Conservation (phyloP, 2,888 invertebrate species). For the Trissolcus brochymenae region DNA sequence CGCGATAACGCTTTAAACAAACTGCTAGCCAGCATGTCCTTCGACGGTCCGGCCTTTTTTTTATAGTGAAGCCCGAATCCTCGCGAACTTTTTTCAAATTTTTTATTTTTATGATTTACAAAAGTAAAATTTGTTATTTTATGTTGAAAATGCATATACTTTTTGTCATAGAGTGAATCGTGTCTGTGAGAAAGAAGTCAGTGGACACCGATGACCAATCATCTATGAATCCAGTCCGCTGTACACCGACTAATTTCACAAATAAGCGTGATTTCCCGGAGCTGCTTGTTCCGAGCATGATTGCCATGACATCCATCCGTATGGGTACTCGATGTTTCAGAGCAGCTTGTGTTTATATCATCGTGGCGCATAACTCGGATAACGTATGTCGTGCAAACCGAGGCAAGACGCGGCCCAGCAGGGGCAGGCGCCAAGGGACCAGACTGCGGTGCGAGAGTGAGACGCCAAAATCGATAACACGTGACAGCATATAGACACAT, state of each 20-base stretch:
- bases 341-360: constrained; percentile 19
- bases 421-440: constrained; percentile 53
- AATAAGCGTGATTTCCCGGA: constrained; percentile 33
- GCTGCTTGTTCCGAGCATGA: constrained; percentile 4
- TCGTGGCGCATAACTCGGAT: constrained; percentile 61
- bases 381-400: constrained; percentile 29
- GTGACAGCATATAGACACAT: constrained; percentile 72
- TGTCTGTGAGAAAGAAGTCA: no score
- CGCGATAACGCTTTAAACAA: constrained; percentile 51
- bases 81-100: background rate
- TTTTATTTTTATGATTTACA: no score
- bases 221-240: background rate
- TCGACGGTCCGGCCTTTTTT: background rate
- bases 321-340: background rate
- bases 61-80: constrained; percentile 2
- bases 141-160: no score
- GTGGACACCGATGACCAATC: no score
- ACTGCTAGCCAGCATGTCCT: constrained; percentile 46
- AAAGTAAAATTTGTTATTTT: no score
- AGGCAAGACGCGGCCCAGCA: constrained; percentile 56
- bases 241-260: constrained; percentile 27
- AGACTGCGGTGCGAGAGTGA: constrained; percentile 25
- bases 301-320: constrained; percentile 7
- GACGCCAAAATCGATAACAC: constrained; percentile 72
- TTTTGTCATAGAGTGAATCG: no score